Conservation (phyloP, 1,140 invertebrate genomes). For the Pemphigus obesinymphae region DNA sequence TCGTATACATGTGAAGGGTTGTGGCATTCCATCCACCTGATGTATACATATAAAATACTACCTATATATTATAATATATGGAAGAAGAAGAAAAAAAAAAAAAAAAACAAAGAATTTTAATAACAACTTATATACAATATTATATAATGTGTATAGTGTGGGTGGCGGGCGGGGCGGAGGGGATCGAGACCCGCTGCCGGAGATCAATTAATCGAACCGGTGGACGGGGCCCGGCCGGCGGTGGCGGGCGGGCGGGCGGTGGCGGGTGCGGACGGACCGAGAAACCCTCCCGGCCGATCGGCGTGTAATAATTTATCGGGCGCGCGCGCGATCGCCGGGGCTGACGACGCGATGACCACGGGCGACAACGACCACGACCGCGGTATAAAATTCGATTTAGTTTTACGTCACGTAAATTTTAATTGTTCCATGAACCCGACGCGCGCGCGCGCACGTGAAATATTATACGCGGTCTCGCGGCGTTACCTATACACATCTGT, state of each 20-base stretch:
- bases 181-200: background rate
- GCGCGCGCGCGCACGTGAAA: background rate
- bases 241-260: background rate
- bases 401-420: background rate
- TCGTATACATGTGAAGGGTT: background rate
- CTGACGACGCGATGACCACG: background rate
- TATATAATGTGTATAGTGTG: too few relatives aligned
- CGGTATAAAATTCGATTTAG: constrained; percentile 14
- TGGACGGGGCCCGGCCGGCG: background rate
- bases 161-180: too few relatives aligned
- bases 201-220: constrained; percentile 30
- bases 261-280: background rate
- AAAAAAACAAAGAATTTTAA: constrained; percentile 29
- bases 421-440: background rate
- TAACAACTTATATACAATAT: constrained; percentile 2
- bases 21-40: background rate
- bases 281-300: constrained; percentile 12
- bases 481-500: too few relatives aligned
- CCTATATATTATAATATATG: background rate
- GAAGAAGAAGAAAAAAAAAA: background rate
- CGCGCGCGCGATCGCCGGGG: background rate
- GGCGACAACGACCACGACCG: background rate
- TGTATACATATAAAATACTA: background rate
- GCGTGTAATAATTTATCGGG: constrained; percentile 26
- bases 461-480: background rate